Conservation (phyloP, 2,113 vertebrate species). For the Vulpes vulpes region DNA sequence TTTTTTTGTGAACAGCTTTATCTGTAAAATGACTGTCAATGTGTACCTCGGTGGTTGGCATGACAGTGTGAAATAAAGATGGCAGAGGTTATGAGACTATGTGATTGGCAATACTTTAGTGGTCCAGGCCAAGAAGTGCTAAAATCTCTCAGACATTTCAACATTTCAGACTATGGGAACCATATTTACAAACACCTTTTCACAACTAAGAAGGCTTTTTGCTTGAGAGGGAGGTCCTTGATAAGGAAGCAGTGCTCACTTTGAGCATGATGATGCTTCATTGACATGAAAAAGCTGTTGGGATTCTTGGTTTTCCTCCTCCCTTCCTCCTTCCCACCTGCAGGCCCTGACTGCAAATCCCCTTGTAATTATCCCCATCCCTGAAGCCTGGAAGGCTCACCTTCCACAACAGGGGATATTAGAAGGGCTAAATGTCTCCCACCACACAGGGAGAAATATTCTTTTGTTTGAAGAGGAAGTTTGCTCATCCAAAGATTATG, state of each 20-base stretch:
- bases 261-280: constrained; percentile 14
- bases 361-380: constrained; percentile 77
- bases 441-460: constrained; percentile 68
- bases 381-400: constrained; percentile 72
- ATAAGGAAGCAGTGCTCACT: neutral
- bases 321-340: constrained; percentile 53
- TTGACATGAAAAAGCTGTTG: neutral
- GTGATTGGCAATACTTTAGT: neutral
- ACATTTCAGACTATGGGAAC: constrained; percentile 36
- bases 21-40: constrained; percentile 28
- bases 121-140: neutral
- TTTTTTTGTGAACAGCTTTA: neutral
- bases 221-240: neutral
- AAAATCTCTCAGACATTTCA: neutral
- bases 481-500: constrained; percentile 79
- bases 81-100: neutral
- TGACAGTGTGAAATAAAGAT: constrained; percentile 26
- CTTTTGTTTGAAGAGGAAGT: constrained; percentile 81
- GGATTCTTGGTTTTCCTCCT: constrained; percentile 49
- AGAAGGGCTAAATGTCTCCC: constrained; percentile 76
- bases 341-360: constrained; percentile 73
- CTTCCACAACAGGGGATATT: constrained; percentile 74
- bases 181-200: constrained; percentile 55
- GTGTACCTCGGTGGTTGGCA: neutral
- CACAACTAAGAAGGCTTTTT: neutral